These are phyloP conservation scores for Podilymbus podiceps DNA, from an alignment of 2,113 vertebrate genomes.

Conservation along the genomic window DNA sequence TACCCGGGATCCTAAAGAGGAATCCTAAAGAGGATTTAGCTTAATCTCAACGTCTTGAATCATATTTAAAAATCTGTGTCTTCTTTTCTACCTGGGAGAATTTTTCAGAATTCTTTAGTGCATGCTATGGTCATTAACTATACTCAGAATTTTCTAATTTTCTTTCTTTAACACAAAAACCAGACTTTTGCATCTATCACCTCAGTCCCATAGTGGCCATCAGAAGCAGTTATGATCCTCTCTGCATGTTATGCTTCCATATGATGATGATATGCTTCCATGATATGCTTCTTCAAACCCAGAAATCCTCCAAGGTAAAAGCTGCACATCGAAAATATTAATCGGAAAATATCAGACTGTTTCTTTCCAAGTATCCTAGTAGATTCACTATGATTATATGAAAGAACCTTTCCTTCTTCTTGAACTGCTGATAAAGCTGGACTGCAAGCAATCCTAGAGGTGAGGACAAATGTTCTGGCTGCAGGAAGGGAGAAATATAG, in stretches of 20 bases:
- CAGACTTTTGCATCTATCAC: background rate
- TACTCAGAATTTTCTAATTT: background rate
- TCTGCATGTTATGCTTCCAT: background rate
- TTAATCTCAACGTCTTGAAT: background rate
- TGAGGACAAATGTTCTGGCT: background rate
- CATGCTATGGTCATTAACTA: background rate
- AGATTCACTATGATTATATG: background rate
- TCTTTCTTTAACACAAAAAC: background rate
- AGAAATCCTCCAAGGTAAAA: background rate
- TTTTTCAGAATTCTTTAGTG: background rate
- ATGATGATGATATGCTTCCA: no score
- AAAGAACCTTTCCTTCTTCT: background rate
- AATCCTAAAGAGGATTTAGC: no score
- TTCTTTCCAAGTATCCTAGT: background rate
- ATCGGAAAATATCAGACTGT: background rate
- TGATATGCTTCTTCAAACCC: background rate
- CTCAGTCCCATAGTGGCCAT: background rate
- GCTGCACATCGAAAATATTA: background rate
- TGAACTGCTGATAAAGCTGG: background rate
- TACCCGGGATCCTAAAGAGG: no score
- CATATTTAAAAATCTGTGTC: background rate
- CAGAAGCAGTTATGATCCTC: background rate
- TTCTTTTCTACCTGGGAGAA: background rate
- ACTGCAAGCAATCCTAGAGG: background rate
- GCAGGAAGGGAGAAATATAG: background rate